Evolutionary conservation across 2,888 invertebrate genomes (phyloP).

Genomic region (Drosophila meridionalis): DNA sequence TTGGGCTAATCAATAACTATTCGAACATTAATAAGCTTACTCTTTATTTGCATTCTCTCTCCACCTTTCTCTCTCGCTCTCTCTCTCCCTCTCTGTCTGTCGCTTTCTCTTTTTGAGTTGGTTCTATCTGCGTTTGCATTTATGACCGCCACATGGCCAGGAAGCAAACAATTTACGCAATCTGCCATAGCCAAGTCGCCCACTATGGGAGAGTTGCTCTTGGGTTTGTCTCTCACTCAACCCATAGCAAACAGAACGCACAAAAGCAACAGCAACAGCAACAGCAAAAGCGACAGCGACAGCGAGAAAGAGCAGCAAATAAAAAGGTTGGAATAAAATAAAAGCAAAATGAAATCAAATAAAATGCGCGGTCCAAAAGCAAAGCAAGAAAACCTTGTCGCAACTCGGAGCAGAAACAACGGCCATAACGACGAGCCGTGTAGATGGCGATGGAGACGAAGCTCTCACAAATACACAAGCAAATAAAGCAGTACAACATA

Average conservation of each 20-base stretch:
- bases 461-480: slow-evolving; percentile 51
- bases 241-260: slow-evolving; percentile 44
- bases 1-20: slow-evolving; percentile 52
- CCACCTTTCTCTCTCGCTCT: not conserved
- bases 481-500: slow-evolving; percentile 14
- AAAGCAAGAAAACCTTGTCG: slow-evolving; percentile 62
- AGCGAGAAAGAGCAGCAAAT: slow-evolving; percentile 24
- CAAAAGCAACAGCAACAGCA: slow-evolving; percentile 20
- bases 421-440: slow-evolving; percentile 21
- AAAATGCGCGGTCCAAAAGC: slow-evolving; percentile 67
- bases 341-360: slow-evolving; percentile 68
- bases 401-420: slow-evolving; percentile 35
- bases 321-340: slow-evolving; percentile 60
- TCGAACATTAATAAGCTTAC: slow-evolving; percentile 37
- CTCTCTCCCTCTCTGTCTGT: not conserved
- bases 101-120: slow-evolving; percentile 23
- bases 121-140: slow-evolving; percentile 34
- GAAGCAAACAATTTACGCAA: slow-evolving; percentile 79
- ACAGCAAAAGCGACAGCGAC: not conserved
- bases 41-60: not conserved
- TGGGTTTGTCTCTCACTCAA: not conserved
- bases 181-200: slow-evolving; percentile 60
- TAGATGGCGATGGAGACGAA: slow-evolving; percentile 15
- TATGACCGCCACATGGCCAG: slow-evolving; percentile 54
- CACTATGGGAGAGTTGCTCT: slow-evolving; percentile 20